Evolutionary conservation across 2,888 invertebrate genomes (phyloP).

Genomic region (Scelioninae gen. 2): DNA sequence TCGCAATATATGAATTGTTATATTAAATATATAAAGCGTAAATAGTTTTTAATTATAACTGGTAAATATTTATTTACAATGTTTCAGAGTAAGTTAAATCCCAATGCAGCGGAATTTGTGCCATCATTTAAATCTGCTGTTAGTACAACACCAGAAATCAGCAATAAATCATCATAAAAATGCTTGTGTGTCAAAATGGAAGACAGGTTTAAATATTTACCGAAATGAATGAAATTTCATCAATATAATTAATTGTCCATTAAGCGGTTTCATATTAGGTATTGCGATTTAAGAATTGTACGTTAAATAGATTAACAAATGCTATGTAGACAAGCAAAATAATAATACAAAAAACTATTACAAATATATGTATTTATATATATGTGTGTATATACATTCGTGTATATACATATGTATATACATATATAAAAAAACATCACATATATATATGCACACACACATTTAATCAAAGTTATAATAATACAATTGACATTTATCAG

Average conservation of each 20-base stretch:
- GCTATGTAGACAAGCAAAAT: slow-evolving; percentile 44
- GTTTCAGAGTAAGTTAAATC: slow-evolving; percentile 86
- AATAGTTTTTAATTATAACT: background rate
- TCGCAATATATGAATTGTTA: too few species aligned
- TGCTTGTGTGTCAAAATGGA: slow-evolving; percentile 58
- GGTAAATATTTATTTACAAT: slow-evolving; percentile 42
- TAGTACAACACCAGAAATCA: slow-evolving; percentile 69
- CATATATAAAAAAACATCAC: slow-evolving; percentile 11
- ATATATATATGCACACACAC: slow-evolving; percentile 24
- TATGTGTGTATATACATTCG: slow-evolving; percentile 33
- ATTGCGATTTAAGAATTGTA: slow-evolving; percentile 63
- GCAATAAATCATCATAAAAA: slow-evolving; percentile 72
- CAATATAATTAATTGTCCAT: slow-evolving; percentile 64
- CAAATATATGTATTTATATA: slow-evolving; percentile 16
- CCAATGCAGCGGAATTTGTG: slow-evolving; percentile 90
- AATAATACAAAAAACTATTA: slow-evolving; percentile 8
- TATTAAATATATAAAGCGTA: too few species aligned
- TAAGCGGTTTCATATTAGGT: slow-evolving; percentile 66
- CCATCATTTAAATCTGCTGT: slow-evolving; percentile 76
- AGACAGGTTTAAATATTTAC: slow-evolving; percentile 55
- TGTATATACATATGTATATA: slow-evolving; percentile 36
- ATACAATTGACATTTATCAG: slow-evolving; percentile 28
- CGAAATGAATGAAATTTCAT: slow-evolving; percentile 64
- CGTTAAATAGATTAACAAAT: slow-evolving; percentile 55
- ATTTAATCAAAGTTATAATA: slow-evolving; percentile 19